phyloP scores from a whole-genome alignment of 2,888 invertebrate genomes.

The Andrena bucephala region DNA sequence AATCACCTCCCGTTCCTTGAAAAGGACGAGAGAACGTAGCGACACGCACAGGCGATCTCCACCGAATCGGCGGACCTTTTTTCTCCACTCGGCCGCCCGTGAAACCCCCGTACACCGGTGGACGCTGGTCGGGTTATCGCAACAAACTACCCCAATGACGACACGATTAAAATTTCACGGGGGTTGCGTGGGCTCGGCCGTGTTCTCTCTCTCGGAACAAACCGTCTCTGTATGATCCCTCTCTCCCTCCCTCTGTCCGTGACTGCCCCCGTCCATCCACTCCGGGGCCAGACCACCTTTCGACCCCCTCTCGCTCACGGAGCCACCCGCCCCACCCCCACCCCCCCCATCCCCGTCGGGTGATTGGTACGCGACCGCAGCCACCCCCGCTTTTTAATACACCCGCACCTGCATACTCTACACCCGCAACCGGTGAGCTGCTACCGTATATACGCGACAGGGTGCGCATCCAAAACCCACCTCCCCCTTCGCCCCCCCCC shows the following conservation, averaged over 20 bases:
- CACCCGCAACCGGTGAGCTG: constrained; percentile 73
- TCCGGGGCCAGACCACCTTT: constrained; percentile 58
- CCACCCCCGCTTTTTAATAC: constrained; percentile 83
- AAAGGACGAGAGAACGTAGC: constrained; percentile 11
- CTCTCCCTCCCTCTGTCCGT: constrained; percentile 73
- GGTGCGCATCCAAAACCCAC: constrained; percentile 57
- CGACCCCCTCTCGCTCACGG: constrained; percentile 55
- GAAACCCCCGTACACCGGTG: constrained; percentile 65
- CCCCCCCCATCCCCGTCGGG: constrained; percentile 75
- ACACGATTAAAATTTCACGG: constrained; percentile 85
- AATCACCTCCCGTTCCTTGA: background rate
- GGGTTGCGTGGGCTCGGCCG: constrained; percentile 72
- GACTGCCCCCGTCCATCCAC: constrained; percentile 71
- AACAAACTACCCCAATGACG: constrained; percentile 85
- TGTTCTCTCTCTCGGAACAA: constrained; percentile 69
- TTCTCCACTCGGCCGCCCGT: constrained; percentile 13
- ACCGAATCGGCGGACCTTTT: constrained; percentile 47
- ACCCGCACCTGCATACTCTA: constrained; percentile 81
- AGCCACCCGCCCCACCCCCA: constrained; percentile 55
- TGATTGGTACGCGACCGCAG: constrained; percentile 84
- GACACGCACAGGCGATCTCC: constrained; percentile 27
- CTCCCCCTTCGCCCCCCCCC: constrained; percentile 5
- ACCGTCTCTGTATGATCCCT: constrained; percentile 76
- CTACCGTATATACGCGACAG: constrained; percentile 64
- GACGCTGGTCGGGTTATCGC: constrained; percentile 81